phyloP scores from a whole-genome alignment of 2,888 invertebrate species.

The Latrodectus hesperus region DNA sequence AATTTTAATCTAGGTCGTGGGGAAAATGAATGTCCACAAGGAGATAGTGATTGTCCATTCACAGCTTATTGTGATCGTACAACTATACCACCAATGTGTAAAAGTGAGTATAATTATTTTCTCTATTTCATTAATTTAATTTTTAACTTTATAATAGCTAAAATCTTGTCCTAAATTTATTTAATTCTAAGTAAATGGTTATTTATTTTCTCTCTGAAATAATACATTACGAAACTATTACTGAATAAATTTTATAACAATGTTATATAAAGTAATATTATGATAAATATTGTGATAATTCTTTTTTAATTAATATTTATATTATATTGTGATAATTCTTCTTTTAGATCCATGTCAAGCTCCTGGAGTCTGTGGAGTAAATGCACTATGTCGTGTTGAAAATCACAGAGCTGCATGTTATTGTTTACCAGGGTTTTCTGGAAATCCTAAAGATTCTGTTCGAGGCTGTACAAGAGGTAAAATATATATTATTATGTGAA shows the following conservation, averaged over 20 bases:
- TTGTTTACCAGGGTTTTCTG: constrained; percentile 83
- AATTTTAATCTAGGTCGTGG: constrained; percentile 76
- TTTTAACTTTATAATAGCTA: not conserved
- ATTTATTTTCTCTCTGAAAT: no score
- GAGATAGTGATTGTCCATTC: constrained; percentile 73
- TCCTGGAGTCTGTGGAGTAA: constrained; percentile 84
- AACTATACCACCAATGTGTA: constrained; percentile 69
- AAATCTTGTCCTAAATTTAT: not conserved
- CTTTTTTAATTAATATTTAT: no score
- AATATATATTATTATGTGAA: no score
- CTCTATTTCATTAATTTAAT: not conserved
- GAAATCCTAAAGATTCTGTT: constrained; percentile 80
- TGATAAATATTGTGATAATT: no score
- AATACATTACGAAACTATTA: no score
- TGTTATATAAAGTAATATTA: no score
- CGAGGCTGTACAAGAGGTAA: constrained; percentile 70
- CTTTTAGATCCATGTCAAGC: constrained; percentile 81
- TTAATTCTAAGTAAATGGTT: not conserved
- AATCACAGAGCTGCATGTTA: constrained; percentile 84
- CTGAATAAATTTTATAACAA: no score
- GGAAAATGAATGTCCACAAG: constrained; percentile 81
- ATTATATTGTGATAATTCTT: not conserved
- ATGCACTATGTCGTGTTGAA: constrained; percentile 81
- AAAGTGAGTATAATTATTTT: constrained; percentile 71
- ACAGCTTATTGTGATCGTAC: constrained; percentile 80